Evolutionary conservation across 1,140 invertebrate species (phyloP), one percentile per base, ranked within the genome.

Genomic region (Leguminivora glycinivorella): DNA sequence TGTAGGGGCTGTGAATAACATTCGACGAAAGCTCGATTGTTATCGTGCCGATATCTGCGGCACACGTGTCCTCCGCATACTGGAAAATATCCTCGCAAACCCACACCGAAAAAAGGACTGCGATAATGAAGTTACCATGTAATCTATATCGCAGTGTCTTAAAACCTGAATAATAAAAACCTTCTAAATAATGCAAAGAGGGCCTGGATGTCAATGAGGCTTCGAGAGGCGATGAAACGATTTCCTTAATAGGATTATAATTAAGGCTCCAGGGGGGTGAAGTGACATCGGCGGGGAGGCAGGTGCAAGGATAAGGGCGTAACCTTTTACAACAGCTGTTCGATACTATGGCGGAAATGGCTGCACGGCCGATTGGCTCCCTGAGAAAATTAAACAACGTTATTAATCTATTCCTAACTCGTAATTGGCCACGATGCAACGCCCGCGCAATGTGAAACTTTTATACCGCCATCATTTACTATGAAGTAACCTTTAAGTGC

Each of bases 321-420:
- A 83, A 84, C 83, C 83, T 87, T 52, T 86, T 84, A 77, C 70
- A 85, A 87, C 87, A 89, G 87, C 87, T 88, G 87, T 83, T 83
- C 73, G 71, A 71, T 77, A 70, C 72, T 73, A 75, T 72, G 74
- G 68, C 84, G 85, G 81, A 85, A 87, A 85, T 82, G 75, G 76
- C 76, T 81, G 75, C 71, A 80, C 80, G 76, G 75, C 76, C 73
- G 75, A 81, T 84, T 80, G 74, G 52, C 25, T 70, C 72, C 68
- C 69, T 72, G 71, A 72, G 68, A 76, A 80, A 80, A 82, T 75
- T 80, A 70, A 71, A 74, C 56, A 69, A 70, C 56, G 26, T 67
- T 72, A 56, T 83, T 83, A 84, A 89, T 87, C 83, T 89, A 87
- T 85, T 87, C 78, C 84, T 83, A 87, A 83, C 71, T 72, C 78